Evolutionary conservation across 2,888 invertebrate species (phyloP).

Genomic region (Hirtodrosophila cameraria): DNA sequence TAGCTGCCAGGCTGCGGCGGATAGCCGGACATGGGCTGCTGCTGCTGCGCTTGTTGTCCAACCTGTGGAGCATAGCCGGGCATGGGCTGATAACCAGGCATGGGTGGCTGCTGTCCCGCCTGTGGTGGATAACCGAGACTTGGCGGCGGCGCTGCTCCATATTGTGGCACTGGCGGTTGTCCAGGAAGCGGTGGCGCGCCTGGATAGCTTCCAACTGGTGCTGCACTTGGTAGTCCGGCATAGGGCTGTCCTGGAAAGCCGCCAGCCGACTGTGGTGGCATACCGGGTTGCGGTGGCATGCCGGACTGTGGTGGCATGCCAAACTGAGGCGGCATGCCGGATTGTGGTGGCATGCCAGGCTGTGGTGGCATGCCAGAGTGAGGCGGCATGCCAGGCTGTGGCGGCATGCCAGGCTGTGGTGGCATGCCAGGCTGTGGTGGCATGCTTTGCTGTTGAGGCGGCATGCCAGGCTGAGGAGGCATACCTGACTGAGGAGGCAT

Average conservation of each 20-base stretch:
- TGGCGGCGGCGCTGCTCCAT: constrained; percentile 15
- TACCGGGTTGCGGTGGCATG: constrained; percentile 26
- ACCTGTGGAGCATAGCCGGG: constrained; percentile 61
- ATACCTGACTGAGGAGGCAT: no score
- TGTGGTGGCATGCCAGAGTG: constrained; percentile 44
- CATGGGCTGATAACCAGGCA: background rate
- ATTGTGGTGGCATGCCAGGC: constrained; percentile 26
- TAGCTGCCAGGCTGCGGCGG: constrained; percentile 71
- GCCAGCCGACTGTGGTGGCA: constrained; percentile 25
- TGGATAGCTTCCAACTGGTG: constrained; percentile 20
- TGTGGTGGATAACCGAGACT: constrained; percentile 1
- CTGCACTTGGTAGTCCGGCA: constrained; percentile 27
- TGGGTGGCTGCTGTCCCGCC: constrained; percentile 9
- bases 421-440: constrained; percentile 29
- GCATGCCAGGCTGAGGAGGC: constrained; percentile 17
- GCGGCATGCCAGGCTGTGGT: constrained; percentile 34
- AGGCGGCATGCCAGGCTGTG: constrained; percentile 39
- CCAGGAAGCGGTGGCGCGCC: constrained; percentile 52
- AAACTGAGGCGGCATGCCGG: constrained; percentile 11
- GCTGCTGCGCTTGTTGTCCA: constrained; percentile 52
- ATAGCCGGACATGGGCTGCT: constrained; percentile 57
- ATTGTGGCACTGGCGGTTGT: constrained; percentile 38
- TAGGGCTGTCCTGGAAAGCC: no score
- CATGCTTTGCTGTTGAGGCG: constrained; percentile 24
- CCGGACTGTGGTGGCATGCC: constrained; percentile 16